Percentiles rank a stretch among this genome's conserved stretches.
phyloP scores from a whole-genome alignment of 2,888 invertebrate species.

The Hemicrepidius hirtus region DNA sequence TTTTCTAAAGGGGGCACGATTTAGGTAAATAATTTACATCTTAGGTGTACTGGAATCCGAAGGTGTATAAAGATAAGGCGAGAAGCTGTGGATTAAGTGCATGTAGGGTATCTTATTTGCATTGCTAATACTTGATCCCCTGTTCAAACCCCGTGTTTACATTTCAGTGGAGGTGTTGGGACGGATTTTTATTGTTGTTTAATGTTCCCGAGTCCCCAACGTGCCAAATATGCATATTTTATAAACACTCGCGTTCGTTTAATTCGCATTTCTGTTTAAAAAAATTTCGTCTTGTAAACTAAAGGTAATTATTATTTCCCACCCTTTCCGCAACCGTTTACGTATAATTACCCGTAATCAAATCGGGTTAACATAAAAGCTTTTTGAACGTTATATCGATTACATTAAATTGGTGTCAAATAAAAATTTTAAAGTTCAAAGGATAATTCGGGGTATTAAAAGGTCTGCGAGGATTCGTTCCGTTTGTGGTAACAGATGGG shows the following conservation, averaged over 20 bases:
- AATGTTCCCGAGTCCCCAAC: neutral
- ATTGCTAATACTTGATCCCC: conserved; percentile 28
- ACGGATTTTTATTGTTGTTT: conserved; percentile 19
- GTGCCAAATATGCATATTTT: conserved; percentile 2
- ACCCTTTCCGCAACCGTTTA: neutral
- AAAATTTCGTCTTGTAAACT: neutral
- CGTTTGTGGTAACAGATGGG: conserved; percentile 11
- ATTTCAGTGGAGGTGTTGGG: conserved; percentile 3
- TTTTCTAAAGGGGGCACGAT: conserved; percentile 16
- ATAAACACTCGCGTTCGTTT: neutral
- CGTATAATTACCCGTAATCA: conserved; percentile 18
- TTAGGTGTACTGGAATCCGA: conserved; percentile 6
- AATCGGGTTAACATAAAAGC: conserved; percentile 6
- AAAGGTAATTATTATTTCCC: neutral
- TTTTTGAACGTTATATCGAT: neutral
- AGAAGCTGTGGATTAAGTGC: conserved; percentile 30
- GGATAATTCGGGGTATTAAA: conserved; percentile 10
- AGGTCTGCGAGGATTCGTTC: neutral
- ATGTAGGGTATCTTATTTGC: conserved; percentile 30
- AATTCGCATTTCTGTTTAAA: neutral
- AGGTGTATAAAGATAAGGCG: conserved; percentile 21
- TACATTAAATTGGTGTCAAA: neutral
- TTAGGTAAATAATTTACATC: conserved; percentile 37
- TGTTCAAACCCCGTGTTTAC: conserved; percentile 17
- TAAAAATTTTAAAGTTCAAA: conserved; percentile 20